A percentile compares a stretch with the other conserved stretches of the same genome.
Conservation (phyloP, 2,797 vertebrate genomes). For the Xenopus petersii region DNA sequence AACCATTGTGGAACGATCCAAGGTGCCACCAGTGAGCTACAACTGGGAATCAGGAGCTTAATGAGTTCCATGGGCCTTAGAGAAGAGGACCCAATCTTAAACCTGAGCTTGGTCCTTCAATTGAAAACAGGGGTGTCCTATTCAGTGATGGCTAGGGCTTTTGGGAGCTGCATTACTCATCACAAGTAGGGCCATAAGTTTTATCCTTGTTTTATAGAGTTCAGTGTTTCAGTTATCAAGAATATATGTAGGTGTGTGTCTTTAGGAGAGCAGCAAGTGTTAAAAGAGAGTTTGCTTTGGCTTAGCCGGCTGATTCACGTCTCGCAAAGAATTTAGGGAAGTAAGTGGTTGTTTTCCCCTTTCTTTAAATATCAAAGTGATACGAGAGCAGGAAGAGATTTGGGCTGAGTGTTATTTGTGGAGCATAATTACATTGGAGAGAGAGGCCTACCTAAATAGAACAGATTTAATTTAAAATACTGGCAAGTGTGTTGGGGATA, state of each 20-base stretch:
- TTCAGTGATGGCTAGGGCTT: too few relatives aligned
- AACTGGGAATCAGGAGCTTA: too few relatives aligned
- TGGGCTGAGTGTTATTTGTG: constrained; percentile 7
- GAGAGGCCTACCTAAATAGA: constrained; percentile 23
- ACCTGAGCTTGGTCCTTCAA: too few relatives aligned
- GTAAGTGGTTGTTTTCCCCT: constrained; percentile 24
- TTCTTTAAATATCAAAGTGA: constrained; percentile 22
- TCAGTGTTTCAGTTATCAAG: neutral
- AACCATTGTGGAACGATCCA: too few relatives aligned
- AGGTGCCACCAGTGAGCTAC: too few relatives aligned
- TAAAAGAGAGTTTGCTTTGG: neutral
- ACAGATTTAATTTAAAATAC: neutral
- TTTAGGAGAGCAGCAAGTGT: neutral
- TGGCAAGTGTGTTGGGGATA: neutral
- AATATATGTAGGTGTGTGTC: neutral
- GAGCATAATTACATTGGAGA: constrained; percentile 25
- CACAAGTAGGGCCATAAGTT: too few relatives aligned
- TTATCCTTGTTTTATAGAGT: neutral
- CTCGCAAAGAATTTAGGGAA: constrained; percentile 9
- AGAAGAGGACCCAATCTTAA: too few relatives aligned
- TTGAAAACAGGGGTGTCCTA: too few relatives aligned
- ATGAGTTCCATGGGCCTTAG: too few relatives aligned
- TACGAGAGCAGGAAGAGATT: constrained; percentile 30
- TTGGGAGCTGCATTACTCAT: too few relatives aligned
- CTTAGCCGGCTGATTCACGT: neutral